phyloP scores from a whole-genome alignment of 1,140 invertebrate species.

The Goniozus legneri region DNA sequence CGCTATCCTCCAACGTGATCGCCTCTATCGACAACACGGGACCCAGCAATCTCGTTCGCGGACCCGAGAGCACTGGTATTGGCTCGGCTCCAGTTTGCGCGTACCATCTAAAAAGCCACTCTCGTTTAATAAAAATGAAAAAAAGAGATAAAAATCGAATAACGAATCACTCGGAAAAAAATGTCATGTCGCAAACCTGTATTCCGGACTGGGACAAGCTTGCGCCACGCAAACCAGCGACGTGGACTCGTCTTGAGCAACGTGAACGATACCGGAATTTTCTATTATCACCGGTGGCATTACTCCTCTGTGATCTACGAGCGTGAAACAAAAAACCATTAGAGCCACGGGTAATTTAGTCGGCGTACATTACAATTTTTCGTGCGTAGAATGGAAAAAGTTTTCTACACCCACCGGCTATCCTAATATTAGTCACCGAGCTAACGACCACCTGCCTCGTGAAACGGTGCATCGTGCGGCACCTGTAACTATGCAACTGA shows the following conservation, averaged over 20 bases:
- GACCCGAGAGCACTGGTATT: constrained; percentile 61
- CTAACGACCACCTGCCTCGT: constrained; percentile 73
- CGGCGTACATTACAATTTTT: too few relatives aligned
- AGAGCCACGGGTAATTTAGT: too few relatives aligned
- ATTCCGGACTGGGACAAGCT: constrained; percentile 71
- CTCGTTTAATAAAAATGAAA: too few relatives aligned
- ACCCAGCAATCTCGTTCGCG: constrained; percentile 63
- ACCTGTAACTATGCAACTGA: constrained; percentile 71
- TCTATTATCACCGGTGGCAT: constrained; percentile 67
- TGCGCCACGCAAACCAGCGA: constrained; percentile 71
- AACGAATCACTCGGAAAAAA: too few relatives aligned
- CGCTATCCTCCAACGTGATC: constrained; percentile 67
- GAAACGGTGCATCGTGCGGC: constrained; percentile 74
- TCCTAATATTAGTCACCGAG: constrained; percentile 67
- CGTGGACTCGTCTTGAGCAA: constrained; percentile 71
- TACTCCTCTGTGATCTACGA: constrained; percentile 65
- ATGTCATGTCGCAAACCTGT: constrained; percentile 60
- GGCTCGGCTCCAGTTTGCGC: constrained; percentile 64
- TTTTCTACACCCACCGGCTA: constrained; percentile 68
- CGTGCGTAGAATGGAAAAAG: too few relatives aligned
- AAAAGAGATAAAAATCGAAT: too few relatives aligned
- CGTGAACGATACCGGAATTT: constrained; percentile 65
- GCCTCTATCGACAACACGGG: constrained; percentile 71
- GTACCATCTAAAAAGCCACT: constrained; percentile 74
- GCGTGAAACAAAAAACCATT: too few relatives aligned